Percentiles rank a stretch among this genome's conserved stretches.
Evolutionary conservation across 1,140 invertebrate species (phyloP).

Genomic region (Musca vetustissima): DNA sequence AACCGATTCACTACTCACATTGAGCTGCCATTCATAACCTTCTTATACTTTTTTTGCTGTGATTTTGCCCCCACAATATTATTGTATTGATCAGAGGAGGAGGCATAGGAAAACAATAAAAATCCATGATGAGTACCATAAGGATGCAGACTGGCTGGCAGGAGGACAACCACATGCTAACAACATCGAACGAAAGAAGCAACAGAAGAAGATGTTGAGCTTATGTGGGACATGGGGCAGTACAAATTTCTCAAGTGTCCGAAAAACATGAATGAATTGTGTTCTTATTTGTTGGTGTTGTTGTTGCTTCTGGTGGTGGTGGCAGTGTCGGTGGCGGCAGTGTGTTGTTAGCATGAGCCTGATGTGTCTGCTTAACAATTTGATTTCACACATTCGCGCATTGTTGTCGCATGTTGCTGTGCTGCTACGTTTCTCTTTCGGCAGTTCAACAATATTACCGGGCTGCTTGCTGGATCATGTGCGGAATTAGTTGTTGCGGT

Average conservation of each 20-base stretch:
- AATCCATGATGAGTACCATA: too few relatives aligned
- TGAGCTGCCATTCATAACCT: too few relatives aligned
- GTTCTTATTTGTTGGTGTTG: slow-evolving; percentile 11
- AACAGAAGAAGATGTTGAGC: not conserved
- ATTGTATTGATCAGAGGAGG: slow-evolving; percentile 6
- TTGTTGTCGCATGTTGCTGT: slow-evolving; percentile 10
- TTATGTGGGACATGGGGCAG: not conserved
- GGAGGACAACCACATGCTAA: too few relatives aligned
- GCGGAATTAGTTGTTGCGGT: slow-evolving; percentile 31
- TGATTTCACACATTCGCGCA: slow-evolving; percentile 26
- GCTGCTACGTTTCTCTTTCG: too few relatives aligned
- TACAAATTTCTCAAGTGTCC: slow-evolving; percentile 13
- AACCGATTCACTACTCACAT: too few relatives aligned
- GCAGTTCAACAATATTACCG: too few relatives aligned
- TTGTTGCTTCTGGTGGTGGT: not conserved
- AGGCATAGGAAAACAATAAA: too few relatives aligned
- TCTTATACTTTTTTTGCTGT: too few relatives aligned
- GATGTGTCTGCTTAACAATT: slow-evolving; percentile 23
- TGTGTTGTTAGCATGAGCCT: too few relatives aligned
- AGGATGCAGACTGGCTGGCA: too few relatives aligned
- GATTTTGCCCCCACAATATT: not conserved
- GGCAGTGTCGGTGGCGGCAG: too few relatives aligned
- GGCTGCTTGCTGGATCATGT: not conserved
- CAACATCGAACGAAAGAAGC: not conserved
- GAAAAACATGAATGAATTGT: slow-evolving; percentile 22